phyloP scores from a whole-genome alignment of 2,888 invertebrate species.

The Nemapogon koenigi region DNA sequence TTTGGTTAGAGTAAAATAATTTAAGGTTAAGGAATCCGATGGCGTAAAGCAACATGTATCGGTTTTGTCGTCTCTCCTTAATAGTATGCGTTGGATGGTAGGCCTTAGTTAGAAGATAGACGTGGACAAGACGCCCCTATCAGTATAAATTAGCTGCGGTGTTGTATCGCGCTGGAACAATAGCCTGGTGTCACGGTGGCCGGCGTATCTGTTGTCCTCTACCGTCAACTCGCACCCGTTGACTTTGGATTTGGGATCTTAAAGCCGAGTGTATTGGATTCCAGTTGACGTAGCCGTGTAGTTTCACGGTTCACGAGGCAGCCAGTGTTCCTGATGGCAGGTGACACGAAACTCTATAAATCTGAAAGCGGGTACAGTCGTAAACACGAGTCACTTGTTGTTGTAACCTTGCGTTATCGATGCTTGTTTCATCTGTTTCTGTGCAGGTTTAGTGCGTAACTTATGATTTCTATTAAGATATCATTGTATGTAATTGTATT shows the following conservation, averaged over 20 bases:
- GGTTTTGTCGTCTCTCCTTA: conserved; percentile 9
- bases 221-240: conserved; percentile 31
- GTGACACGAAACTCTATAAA: conserved; percentile 51
- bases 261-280: conserved; percentile 22
- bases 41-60: no score
- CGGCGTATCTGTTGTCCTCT: conserved; percentile 35
- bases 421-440: conserved; percentile 6
- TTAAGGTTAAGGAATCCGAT: no score
- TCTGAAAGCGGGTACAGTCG: conserved; percentile 24
- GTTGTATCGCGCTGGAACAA: conserved; percentile 45
- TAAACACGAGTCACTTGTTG: conserved; percentile 38
- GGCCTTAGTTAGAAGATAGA: conserved; percentile 22
- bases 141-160: conserved; percentile 52
- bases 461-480: no score
- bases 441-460: no score
- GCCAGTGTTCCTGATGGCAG: conserved; percentile 49
- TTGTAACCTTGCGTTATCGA: conserved; percentile 25
- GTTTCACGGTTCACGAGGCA: conserved; percentile 26
- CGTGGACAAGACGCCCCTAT: conserved; percentile 41
- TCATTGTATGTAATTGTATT: no score
- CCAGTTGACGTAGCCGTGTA: conserved; percentile 17
- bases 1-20: no score
- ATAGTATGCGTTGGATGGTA: conserved; percentile 15
- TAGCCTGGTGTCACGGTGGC: conserved; percentile 47
- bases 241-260: conserved; percentile 22